Base-by-base conservation (phyloP, 2,113 vertebrate species). In the Alligator sinensis region DNA sequence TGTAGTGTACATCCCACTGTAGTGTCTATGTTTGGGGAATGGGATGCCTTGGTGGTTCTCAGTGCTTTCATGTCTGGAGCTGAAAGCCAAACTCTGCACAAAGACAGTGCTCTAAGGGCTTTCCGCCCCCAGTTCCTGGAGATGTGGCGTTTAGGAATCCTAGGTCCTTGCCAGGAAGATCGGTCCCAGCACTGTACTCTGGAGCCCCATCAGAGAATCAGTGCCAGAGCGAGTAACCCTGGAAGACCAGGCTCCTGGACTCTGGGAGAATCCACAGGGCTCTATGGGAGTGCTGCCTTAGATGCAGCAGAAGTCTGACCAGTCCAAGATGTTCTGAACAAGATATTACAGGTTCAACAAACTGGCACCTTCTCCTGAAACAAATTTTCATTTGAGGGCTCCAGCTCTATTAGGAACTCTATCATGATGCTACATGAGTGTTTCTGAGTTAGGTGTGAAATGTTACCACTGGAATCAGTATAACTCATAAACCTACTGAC, bases 141-240 rank as follows among this genome's bases (percentile, higher is more conserved):
- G 27, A 47, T 47, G 47, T 47, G 47, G 47, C 47, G 2, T 47
- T 6, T 47, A 70, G 55, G n/a, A 82, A 80, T 4, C 2, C n/a
- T 83, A 11, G 55, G 0, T 0, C 1, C 17, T 76, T 1, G 2
- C 54, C 28, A 19, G 17, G 66, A 18, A 34, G 9, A 5, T 25
- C 22, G 5, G 25, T 22, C 30, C 57, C 1, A 58, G 13, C 13
- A 91, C 87, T 16, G 1, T 18, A 30, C 5, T 22, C 19, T 38
- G 47, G 47, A 47, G 47, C 47, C 47, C 22, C 17, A 4, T 22
- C 25, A 38, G 9, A 47, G 2, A 47, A 47, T 47, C 47, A 47
- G 10, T 79, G 14, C 68, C 13, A 4, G 9, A n/a, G 18, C n/a
- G 10, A 19, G 21, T 16, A 1, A 24, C 5, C 1, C 0, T 1